Conservation (phyloP, 2,797 vertebrate genomes). For the Aeoliscus strigatus region DNA sequence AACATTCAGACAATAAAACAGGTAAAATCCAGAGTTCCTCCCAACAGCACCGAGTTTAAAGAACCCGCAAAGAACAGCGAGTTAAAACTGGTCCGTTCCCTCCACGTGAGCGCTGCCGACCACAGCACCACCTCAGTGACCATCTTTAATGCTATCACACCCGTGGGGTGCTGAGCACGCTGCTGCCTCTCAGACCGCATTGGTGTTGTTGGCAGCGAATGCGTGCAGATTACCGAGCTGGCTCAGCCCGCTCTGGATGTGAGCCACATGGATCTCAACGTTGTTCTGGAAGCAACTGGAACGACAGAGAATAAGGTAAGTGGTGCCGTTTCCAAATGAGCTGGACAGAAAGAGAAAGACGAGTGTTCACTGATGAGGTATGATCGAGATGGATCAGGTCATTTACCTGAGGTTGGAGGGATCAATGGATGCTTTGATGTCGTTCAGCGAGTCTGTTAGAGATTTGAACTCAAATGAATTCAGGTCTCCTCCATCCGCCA, state of each 20-base stretch:
- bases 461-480: slow-evolving; percentile 99
- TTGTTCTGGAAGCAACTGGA: slow-evolving; percentile 98
- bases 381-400: slow-evolving; percentile 11
- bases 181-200: slow-evolving; percentile 82
- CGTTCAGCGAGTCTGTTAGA: slow-evolving; percentile 94
- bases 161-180: slow-evolving; percentile 5
- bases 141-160: slow-evolving; percentile 4
- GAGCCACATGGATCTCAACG: slow-evolving; percentile 97
- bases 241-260: slow-evolving; percentile 98
- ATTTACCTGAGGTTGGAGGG: slow-evolving; percentile 97
- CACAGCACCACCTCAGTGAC: slow-evolving; percentile 43
- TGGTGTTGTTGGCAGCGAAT: slow-evolving; percentile 96
- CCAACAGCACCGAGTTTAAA: slow-evolving; percentile 6
- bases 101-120: slow-evolving; percentile 20
- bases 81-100: slow-evolving; percentile 13
- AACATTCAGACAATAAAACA: slow-evolving; percentile 54
- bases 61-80: slow-evolving; percentile 16
- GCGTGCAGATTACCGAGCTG: slow-evolving; percentile 98
- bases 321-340: neutral
- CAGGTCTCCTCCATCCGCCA: slow-evolving; percentile 94
- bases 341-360: neutral
- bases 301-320: neutral
- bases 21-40: slow-evolving; percentile 32
- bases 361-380: too few species aligned
- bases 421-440: slow-evolving; percentile 96